Evolutionary conservation across 2,888 invertebrate genomes (phyloP).

Genomic region (Lasioglossum figueresi): DNA sequence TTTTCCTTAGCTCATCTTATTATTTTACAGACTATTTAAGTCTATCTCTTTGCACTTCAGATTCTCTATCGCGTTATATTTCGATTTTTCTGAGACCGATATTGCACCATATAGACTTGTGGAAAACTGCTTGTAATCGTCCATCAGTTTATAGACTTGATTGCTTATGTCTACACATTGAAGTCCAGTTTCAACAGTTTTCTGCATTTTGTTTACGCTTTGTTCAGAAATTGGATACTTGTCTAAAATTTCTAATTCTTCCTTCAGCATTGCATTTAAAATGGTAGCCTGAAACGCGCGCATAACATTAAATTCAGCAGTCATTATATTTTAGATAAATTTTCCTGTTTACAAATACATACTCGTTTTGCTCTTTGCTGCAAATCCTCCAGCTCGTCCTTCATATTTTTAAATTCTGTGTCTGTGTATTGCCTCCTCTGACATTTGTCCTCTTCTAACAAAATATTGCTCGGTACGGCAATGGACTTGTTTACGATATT

Average conservation of each 20-base stretch:
- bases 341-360: constrained; percentile 33
- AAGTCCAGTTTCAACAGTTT: constrained; percentile 54
- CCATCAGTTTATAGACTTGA: constrained; percentile 50
- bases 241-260: constrained; percentile 69
- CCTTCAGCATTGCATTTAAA: constrained; percentile 71
- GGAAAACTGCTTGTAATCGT: constrained; percentile 56
- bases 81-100: constrained; percentile 38
- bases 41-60: constrained; percentile 51
- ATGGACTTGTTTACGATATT: constrained; percentile 67
- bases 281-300: constrained; percentile 67
- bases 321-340: not conserved
- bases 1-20: not conserved
- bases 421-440: constrained; percentile 71
- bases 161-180: constrained; percentile 36
- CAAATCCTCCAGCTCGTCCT: constrained; percentile 61
- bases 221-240: constrained; percentile 60
- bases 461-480: constrained; percentile 70
- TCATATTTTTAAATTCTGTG: constrained; percentile 64
- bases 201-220: constrained; percentile 55
- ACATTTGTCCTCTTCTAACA: constrained; percentile 72
- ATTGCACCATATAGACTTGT: constrained; percentile 11
- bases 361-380: constrained; percentile 69
- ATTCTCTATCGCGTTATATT: constrained; percentile 57
- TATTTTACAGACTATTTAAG: constrained; percentile 37
- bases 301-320: constrained; percentile 12